Evolutionary conservation across 2,888 invertebrate genomes (phyloP), one percentile per base, ranked within the genome.

Genomic region (Boloria selene): DNA sequence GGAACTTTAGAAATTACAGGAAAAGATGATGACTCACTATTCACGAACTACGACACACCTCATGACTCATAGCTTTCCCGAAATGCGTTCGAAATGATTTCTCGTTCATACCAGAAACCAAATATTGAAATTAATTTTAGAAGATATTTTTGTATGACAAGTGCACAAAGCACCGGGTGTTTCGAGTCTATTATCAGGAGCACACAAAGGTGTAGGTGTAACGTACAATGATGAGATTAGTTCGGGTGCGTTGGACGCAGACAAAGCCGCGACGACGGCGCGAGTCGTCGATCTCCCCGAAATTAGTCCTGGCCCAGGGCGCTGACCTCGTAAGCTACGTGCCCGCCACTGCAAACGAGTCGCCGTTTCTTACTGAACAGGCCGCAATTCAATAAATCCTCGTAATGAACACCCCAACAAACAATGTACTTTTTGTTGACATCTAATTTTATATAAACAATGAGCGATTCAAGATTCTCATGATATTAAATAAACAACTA

Each of bases 261-360:
- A 90, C 91, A 90, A 90, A 89, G 90, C 86, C 72, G 68, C 68
- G 73, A 67, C 68, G 73, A 67, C 84, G 79, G 74, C 79, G 80
- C 82, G 83, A 88, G 89, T 88, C 91, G 90, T 83, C 89, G 90
- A 86, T 90, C 90, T 89, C 88, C 92, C 87, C 92, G 90, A 85
- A 92, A 91, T 92, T 92, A 92, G 90, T 91, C 90, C 90, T 90
- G 90, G 83, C 85, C 85, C 84, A 80, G 90, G 90, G 87, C 90
- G 89, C 83, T 90, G 90, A 90, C 90, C 91, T 82, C 82, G 81
- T 81, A 80, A 79, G 77, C 76, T 76, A 79, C 73, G 74, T 77
- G 76, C 76, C 71, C 69, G 75, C 65, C 70, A 70, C 77, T 73
- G 75, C 65, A 56, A 69, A 61, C 70, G 69, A 60, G 58, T 38